Evolutionary conservation across 2,888 invertebrate genomes (phyloP), one percentile per base, ranked within the genome.

Genomic region (Podotricha telesiphe): DNA sequence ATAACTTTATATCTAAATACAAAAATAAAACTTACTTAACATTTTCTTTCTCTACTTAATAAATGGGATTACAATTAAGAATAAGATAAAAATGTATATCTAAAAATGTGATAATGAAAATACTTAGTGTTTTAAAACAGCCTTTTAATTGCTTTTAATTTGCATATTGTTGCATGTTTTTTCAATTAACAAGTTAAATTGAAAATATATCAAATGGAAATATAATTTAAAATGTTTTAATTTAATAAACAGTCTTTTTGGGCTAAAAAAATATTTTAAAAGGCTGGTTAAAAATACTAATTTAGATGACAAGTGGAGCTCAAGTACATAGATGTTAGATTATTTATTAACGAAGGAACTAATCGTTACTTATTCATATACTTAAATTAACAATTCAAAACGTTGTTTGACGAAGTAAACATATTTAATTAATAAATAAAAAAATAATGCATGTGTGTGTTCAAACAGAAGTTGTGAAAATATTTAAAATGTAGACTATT

Each of bases 1-100:
- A 53, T 55, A 67, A 10, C 53, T 51, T 55, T 61, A 55, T 47
- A 34, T 55, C 59, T 70, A 68, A 64, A 65, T 70, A 70, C 56
- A 70, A 70, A 70, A 70, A 70, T 70, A 70, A 70, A 40, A 70
- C 65, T 53, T 70, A 68, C 51, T 37, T 70, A 67, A 64, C 51
- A 59, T 55, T 58, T 59, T 59, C 17, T 66, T 51, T 37, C 17
- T 47, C 53, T 17, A 62, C 34, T 34, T 62, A 50, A 34, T 37
- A 50, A 67, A 53, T 45, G 45, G 61, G 62, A 67, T 61, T 67
- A 67, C 47, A 45, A 45, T 53, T 67, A 62, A 61, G 40, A 50
- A 42, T 42, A 59, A 55, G 51, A 47, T 62, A 47, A 67, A 67
- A 53, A 47, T 42, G 20, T 53, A 62, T 17, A 37, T 62, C 34